Conservation (phyloP, 2,797 vertebrate species). For the Molossus molossus region DNA sequence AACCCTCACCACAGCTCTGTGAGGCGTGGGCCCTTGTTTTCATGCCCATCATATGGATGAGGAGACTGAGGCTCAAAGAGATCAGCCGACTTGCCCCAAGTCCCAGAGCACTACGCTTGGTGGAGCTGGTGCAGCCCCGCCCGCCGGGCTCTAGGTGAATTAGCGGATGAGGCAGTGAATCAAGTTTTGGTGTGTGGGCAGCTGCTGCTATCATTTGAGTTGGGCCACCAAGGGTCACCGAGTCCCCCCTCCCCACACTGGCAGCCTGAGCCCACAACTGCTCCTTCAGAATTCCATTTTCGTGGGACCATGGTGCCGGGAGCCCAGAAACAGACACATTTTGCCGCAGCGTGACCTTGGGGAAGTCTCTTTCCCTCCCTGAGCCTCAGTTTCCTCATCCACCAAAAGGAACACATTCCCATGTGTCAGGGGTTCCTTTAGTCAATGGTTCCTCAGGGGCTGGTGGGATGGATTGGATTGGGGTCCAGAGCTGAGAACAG, state of each 20-base stretch:
- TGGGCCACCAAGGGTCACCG: background rate
- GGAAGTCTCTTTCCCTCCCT: background rate
- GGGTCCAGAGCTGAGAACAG: background rate
- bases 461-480: background rate
- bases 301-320: background rate
- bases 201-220: background rate
- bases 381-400: background rate
- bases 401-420: background rate
- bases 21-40: background rate
- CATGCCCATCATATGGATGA: background rate
- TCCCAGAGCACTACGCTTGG: background rate
- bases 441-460: background rate
- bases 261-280: no score
- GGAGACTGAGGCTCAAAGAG: background rate
- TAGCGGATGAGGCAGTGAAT: background rate
- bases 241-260: no score
- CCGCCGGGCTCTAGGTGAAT: background rate
- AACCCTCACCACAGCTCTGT: fast-evolving
- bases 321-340: no score
- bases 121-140: background rate
- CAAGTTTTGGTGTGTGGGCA: background rate
- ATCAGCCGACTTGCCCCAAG: background rate
- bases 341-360: background rate
- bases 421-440: background rate
- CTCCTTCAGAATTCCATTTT: background rate